A percentile compares a stretch with the other conserved stretches of the same genome.
phyloP scores from a whole-genome alignment of 2,888 invertebrate species.

The Tetranychus truncatus region DNA sequence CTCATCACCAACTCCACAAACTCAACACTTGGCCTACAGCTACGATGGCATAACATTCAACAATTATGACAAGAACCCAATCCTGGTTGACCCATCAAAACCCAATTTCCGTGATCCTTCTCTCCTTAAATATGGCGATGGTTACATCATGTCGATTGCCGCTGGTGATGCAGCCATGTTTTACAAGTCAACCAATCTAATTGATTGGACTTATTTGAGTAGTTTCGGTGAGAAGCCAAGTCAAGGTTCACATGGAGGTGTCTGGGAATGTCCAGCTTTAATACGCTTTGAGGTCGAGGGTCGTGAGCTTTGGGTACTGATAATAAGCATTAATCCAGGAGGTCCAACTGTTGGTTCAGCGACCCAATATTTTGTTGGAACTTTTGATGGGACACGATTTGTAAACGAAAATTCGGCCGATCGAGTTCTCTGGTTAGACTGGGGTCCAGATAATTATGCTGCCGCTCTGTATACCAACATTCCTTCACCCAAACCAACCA shows the following conservation, averaged over 20 bases:
- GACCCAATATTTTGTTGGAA: slow-evolving; percentile 18
- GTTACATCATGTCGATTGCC: slow-evolving; percentile 12
- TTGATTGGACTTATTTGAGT: slow-evolving; percentile 7
- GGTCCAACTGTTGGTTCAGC: slow-evolving; percentile 2
- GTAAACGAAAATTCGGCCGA: not conserved
- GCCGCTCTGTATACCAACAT: slow-evolving; percentile 5
- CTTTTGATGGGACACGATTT: slow-evolving; percentile 16
- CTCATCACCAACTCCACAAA: not conserved
- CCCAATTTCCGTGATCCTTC: slow-evolving; percentile 15
- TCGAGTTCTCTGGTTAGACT: slow-evolving; percentile 14
- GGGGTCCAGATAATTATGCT: slow-evolving; percentile 19
- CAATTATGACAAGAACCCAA: slow-evolving; percentile 13
- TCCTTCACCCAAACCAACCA: not conserved
- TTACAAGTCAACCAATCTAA: slow-evolving; percentile 16
- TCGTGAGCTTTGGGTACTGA: slow-evolving; percentile 8
- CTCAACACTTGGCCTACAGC: slow-evolving; percentile 13
- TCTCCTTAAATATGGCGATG: slow-evolving; percentile 2
- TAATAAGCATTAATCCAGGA: slow-evolving; percentile 8
- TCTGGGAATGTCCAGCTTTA: slow-evolving; percentile 18
- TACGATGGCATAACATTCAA: slow-evolving; percentile 12
- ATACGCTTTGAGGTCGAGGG: not conserved
- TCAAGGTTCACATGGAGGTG: slow-evolving; percentile 5
- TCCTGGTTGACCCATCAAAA: slow-evolving; percentile 7
- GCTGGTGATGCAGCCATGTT: slow-evolving; percentile 9
- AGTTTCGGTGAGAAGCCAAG: not conserved